These are phyloP conservation scores for Semotilus atromaculatus DNA, from an alignment of 2,797 vertebrate species.

Conservation along the genomic window DNA sequence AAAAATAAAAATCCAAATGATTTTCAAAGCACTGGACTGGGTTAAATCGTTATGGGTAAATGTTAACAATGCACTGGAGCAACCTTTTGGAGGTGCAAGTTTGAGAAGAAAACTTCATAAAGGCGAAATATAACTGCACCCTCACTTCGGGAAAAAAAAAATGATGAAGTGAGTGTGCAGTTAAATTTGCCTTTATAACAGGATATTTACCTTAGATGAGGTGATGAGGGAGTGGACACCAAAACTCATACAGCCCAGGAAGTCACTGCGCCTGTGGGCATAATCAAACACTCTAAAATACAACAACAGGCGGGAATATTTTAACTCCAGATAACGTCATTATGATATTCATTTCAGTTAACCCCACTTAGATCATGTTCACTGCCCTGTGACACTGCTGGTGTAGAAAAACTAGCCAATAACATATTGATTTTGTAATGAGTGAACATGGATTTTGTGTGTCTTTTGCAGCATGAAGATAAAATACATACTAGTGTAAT, in stretches of 20 bases:
- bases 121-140: neutral
- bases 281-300: slow-evolving; percentile 33
- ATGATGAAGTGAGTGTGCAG: neutral
- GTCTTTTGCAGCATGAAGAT: neutral
- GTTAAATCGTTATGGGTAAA: neutral
- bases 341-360: neutral
- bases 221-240: slow-evolving; percentile 65
- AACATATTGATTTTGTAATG: slow-evolving; percentile 7
- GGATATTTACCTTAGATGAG: slow-evolving; percentile 78
- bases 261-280: slow-evolving; percentile 67
- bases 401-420: neutral
- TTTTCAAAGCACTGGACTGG: neutral
- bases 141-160: too few relatives aligned
- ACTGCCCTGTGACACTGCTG: neutral
- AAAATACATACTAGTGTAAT: neutral
- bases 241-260: slow-evolving; percentile 78
- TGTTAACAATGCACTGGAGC: neutral
- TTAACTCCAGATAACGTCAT: neutral
- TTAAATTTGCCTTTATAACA: neutral
- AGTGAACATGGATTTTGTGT: neutral
- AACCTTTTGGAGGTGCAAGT: neutral
- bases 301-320: neutral
- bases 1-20: neutral
- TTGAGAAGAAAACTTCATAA: neutral
- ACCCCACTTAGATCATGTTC: neutral